Conservation (phyloP, 1,140 invertebrate genomes). For the Octopus bimaculoides region DNA sequence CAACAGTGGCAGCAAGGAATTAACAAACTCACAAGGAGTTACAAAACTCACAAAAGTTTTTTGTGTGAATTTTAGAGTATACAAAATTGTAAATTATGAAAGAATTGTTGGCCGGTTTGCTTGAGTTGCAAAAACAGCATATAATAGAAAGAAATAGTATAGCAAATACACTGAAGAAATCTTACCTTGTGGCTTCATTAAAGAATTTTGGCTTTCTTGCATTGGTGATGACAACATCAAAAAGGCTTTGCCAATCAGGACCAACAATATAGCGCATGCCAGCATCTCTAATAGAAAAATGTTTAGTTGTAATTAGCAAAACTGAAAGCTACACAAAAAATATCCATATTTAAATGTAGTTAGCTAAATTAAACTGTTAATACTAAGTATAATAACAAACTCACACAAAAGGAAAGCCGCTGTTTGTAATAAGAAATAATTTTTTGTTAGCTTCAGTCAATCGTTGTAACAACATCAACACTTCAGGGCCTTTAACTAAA, state of each 20-base stretch:
- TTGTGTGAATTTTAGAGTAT: no score
- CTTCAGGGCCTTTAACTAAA: constrained; percentile 74
- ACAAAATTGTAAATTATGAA: no score
- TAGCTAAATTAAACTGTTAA: not conserved
- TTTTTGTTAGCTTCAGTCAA: constrained; percentile 77
- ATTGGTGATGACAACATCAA: constrained; percentile 92
- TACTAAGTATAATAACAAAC: constrained; percentile 52
- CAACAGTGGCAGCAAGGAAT: no score
- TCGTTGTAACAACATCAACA: constrained; percentile 75
- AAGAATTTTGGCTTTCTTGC: constrained; percentile 96
- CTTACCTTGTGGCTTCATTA: constrained; percentile 70
- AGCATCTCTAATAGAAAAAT: constrained; percentile 69
- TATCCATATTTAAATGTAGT: not conserved
- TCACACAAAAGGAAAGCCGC: constrained; percentile 95
- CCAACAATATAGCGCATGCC: constrained; percentile 91
- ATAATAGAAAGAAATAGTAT: no score
- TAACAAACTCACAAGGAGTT: no score
- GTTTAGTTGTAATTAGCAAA: not conserved
- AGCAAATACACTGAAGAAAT: not conserved
- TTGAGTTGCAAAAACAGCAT: no score
- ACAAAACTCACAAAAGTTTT: no score
- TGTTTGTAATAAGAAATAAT: constrained; percentile 94
- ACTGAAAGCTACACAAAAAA: not conserved
- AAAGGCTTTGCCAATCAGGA: constrained; percentile 83
- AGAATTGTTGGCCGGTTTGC: no score